phyloP scores from a whole-genome alignment of 2,888 invertebrate species.

The Kuschelorhynchus macadamiae region DNA sequence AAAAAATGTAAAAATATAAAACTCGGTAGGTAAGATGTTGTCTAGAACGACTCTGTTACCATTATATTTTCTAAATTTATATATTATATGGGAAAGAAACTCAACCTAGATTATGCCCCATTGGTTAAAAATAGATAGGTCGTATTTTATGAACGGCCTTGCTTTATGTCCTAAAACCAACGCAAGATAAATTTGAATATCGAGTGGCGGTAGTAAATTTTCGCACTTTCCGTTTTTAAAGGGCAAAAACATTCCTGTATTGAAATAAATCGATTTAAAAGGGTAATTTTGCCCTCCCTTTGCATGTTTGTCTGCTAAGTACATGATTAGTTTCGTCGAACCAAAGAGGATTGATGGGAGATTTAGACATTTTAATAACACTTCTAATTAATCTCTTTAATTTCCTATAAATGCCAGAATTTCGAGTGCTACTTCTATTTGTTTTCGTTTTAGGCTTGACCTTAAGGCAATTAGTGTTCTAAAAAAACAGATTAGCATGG shows the following conservation, averaged over 20 bases:
- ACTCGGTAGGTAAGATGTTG: too few species aligned
- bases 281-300: slow-evolving; percentile 48
- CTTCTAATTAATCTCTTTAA: slow-evolving; percentile 42
- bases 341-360: slow-evolving; percentile 41
- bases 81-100: too few species aligned
- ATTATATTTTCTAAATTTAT: too few species aligned
- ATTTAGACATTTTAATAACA: slow-evolving; percentile 46
- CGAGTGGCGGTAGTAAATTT: slow-evolving; percentile 30
- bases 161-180: too few species aligned
- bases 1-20: too few species aligned
- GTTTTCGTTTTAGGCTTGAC: slow-evolving; percentile 13
- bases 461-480: not conserved
- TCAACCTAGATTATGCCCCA: too few species aligned
- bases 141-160: too few species aligned
- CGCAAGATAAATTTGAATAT: slow-evolving; percentile 37
- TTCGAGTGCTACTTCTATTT: slow-evolving; percentile 22
- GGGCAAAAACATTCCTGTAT: slow-evolving; percentile 43
- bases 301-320: slow-evolving; percentile 41
- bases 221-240: slow-evolving; percentile 33
- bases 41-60: too few species aligned
- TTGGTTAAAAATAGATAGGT: too few species aligned
- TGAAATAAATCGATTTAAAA: slow-evolving; percentile 45
- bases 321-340: slow-evolving; percentile 42
- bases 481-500: not conserved
- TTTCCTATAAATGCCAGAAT: slow-evolving; percentile 24